These are phyloP conservation scores for Cichladusa arquata DNA, from an alignment of 2,113 vertebrate species.

Conservation along the genomic window DNA sequence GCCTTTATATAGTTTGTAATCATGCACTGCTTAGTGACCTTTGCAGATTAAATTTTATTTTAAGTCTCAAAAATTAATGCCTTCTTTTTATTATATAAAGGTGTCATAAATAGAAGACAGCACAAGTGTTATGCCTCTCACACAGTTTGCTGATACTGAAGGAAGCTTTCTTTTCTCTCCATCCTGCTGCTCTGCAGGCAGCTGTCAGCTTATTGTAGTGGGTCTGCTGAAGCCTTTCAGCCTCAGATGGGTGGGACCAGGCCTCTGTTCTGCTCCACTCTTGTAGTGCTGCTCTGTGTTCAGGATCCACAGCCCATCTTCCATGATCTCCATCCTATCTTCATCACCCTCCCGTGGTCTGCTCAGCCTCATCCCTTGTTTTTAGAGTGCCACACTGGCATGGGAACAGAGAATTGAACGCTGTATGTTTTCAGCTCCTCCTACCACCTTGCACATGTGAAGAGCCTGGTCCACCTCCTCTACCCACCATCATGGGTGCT, in stretches of 20 bases:
- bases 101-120: neutral
- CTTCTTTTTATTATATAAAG: neutral
- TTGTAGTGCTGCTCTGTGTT: neutral
- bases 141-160: neutral
- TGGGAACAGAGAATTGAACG: neutral
- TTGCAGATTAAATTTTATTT: neutral
- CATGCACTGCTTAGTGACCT: neutral
- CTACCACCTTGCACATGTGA: neutral
- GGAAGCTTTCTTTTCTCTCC: neutral
- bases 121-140: neutral
- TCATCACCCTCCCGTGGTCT: neutral
- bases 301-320: neutral
- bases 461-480: neutral
- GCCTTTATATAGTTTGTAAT: neutral
- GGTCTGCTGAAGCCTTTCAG: neutral
- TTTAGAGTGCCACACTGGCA: neutral
- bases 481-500: rapidly evolving
- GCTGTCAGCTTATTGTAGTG: neutral
- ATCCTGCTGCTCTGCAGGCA: neutral
- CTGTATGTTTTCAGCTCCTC: neutral
- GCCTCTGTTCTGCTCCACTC: neutral
- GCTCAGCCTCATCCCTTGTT: neutral
- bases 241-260: neutral
- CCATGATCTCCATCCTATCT: neutral
- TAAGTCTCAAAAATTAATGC: constrained; percentile 3